These are phyloP conservation scores for Psittacula echo DNA, from an alignment of 2,797 vertebrate genomes.

Conservation along the genomic window DNA sequence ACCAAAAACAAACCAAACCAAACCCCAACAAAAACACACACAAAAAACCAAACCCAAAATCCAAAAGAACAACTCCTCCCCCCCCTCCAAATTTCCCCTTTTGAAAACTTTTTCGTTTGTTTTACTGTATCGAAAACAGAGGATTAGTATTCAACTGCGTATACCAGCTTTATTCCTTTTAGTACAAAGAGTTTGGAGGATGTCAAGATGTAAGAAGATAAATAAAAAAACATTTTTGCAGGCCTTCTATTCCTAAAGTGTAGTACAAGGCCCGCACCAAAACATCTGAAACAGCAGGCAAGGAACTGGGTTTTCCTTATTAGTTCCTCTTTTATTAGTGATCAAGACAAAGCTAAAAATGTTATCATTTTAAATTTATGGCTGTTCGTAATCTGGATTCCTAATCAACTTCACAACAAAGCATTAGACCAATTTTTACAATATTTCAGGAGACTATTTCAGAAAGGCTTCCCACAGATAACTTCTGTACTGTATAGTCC, in stretches of 20 bases:
- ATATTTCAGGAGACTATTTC: background rate
- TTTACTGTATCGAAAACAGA: background rate
- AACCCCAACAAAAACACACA: background rate
- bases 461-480: background rate
- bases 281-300: background rate
- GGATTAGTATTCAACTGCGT: background rate
- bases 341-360: background rate
- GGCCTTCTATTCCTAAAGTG: background rate
- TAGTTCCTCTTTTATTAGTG: background rate
- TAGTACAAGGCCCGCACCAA: background rate
- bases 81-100: background rate
- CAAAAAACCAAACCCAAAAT: too few relatives aligned
- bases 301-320: background rate
- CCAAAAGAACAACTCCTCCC: too few relatives aligned
- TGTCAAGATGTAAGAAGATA: background rate
- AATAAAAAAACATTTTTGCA: background rate
- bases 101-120: background rate
- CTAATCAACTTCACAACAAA: background rate
- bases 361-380: background rate
- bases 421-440: background rate
- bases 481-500: background rate
- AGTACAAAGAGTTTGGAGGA: background rate
- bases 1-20: background rate
- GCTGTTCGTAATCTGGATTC: background rate
- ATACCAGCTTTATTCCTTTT: background rate